Percentiles rank a stretch among this genome's conserved stretches.
phyloP scores from a whole-genome alignment of 1,140 invertebrate genomes.

The Zaprionus davidi region DNA sequence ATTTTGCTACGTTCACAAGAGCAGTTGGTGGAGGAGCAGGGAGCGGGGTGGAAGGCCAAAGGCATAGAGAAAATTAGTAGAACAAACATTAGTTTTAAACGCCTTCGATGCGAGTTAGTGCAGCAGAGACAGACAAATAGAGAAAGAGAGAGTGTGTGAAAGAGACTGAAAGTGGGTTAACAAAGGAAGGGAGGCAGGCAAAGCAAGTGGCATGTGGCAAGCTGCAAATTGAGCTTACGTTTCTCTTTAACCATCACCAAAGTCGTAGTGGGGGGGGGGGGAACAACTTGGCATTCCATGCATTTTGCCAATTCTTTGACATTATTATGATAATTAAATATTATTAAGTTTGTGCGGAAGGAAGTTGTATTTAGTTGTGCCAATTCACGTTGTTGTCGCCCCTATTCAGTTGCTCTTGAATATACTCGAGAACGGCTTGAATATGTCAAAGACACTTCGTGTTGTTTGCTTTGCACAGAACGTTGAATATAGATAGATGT shows the following conservation, averaged over 20 bases:
- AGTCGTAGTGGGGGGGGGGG: background rate
- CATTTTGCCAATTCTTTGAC: constrained; percentile 44
- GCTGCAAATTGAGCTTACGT: background rate
- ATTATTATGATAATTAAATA: constrained; percentile 10
- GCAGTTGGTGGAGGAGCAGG: constrained; percentile 35
- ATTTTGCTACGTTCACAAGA: constrained; percentile 77
- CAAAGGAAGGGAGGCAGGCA: background rate
- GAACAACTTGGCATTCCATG: constrained; percentile 42
- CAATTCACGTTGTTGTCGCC: constrained; percentile 25
- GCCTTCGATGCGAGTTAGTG: constrained; percentile 52
- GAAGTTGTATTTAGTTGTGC: constrained; percentile 24
- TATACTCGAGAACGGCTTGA: constrained; percentile 72
- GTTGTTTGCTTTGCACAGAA: constrained; percentile 64
- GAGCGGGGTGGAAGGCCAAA: constrained; percentile 6
- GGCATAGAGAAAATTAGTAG: constrained; percentile 58
- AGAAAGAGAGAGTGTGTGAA: background rate
- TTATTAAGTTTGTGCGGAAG: constrained; percentile 4
- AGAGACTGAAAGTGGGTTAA: background rate
- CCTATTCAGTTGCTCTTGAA: constrained; percentile 68
- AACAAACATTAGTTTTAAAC: constrained; percentile 65
- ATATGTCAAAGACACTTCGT: constrained; percentile 74
- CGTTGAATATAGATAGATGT: constrained; percentile 16
- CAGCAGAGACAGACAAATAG: constrained; percentile 1
- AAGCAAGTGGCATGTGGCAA: background rate
- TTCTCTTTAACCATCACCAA: constrained; percentile 9